A percentile compares a stretch with the other conserved stretches of the same genome.
Conservation (phyloP, 2,797 vertebrate species). For the Malurus splendens region DNA sequence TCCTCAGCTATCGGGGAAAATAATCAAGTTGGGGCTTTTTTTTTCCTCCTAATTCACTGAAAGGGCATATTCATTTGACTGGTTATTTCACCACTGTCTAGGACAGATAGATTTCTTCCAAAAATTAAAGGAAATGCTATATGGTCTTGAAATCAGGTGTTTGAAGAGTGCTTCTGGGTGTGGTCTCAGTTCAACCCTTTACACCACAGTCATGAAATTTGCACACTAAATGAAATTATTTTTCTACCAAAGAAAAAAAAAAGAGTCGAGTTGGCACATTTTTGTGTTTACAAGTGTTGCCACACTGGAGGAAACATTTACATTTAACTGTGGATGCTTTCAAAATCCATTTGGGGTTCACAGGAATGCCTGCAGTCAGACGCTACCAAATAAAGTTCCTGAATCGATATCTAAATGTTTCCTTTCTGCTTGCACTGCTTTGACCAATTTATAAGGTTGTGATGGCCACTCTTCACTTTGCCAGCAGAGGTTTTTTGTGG, state of each 20-base stretch:
- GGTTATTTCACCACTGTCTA: not conserved
- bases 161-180: not conserved
- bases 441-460: not conserved
- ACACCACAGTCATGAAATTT: not conserved
- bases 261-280: not conserved
- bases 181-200: not conserved
- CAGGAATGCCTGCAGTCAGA: not conserved
- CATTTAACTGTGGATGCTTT: not conserved
- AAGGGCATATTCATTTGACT: not conserved
- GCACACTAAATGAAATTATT: not conserved
- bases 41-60: accelerated
- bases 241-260: not conserved
- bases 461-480: not conserved
- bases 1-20: not conserved
- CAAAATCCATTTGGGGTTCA: not conserved
- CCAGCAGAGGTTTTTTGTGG: not conserved
- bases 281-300: not conserved
- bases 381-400: not conserved
- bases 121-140: not conserved
- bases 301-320: not conserved
- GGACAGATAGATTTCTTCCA: not conserved
- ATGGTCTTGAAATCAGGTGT: not conserved
- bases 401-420: not conserved
- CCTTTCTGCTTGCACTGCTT: not conserved
- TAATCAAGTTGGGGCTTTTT: not conserved